A percentile compares a stretch with the other conserved stretches of the same genome.
Evolutionary conservation across 2,797 vertebrate genomes (phyloP).

Genomic region (Falco concolor): DNA sequence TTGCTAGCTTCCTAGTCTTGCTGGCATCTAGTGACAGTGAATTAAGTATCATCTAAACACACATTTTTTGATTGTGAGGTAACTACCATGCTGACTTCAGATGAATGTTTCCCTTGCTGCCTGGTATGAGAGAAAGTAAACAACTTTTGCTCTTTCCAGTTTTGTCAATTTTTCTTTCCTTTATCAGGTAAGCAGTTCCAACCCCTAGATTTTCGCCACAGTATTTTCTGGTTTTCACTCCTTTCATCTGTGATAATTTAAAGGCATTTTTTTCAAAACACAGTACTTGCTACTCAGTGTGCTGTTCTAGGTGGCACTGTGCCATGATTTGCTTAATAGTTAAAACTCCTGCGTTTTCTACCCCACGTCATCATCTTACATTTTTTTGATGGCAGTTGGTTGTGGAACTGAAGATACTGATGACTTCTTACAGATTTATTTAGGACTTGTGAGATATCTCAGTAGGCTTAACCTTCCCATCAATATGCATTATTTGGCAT

Average conservation of each 20-base stretch:
- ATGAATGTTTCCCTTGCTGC: neutral
- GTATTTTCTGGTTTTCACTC: neutral
- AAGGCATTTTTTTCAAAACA: neutral
- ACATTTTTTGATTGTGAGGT: neutral
- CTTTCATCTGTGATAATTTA: neutral
- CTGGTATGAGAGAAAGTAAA: neutral
- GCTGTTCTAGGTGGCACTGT: neutral
- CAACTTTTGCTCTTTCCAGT: neutral
- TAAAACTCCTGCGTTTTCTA: neutral
- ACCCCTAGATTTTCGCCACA: rapidly evolving
- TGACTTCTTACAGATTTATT: neutral
- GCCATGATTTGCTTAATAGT: neutral
- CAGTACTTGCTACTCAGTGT: neutral
- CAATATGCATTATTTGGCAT: neutral
- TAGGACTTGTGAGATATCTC: neutral
- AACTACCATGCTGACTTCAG: neutral
- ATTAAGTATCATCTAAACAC: neutral
- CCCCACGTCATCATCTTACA: rapidly evolving
- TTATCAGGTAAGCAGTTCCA: neutral
- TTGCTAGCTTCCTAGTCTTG: neutral
- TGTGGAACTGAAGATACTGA: neutral
- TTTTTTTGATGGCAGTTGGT: neutral
- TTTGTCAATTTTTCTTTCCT: neutral
- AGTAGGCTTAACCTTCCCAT: neutral
- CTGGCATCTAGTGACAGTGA: neutral